Conservation (phyloP, 1,140 invertebrate species). For the Drosophila nannoptera region DNA sequence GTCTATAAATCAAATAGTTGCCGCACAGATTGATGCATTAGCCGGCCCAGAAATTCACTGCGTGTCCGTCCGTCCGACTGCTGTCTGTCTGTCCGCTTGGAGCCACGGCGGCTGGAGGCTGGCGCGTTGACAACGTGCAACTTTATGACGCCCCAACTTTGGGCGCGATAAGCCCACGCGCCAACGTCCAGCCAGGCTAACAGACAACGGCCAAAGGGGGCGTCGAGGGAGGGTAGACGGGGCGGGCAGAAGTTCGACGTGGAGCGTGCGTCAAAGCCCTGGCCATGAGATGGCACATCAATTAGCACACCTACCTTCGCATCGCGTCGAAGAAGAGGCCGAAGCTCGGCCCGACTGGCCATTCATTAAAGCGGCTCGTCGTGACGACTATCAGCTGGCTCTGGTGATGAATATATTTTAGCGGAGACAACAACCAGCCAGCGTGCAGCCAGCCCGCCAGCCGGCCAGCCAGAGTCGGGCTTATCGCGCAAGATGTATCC, state of each 20-base stretch:
- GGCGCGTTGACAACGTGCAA: conserved; percentile 63
- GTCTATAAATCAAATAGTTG: conserved; percentile 48
- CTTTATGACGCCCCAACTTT: conserved; percentile 56
- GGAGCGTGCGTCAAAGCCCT: conserved; percentile 36
- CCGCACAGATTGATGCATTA: conserved; percentile 52
- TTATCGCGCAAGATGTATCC: conserved; percentile 73
- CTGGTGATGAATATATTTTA: conserved; percentile 74
- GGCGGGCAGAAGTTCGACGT: conserved; percentile 28
- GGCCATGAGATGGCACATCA: conserved; percentile 70
- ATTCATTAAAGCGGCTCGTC: conserved; percentile 66
- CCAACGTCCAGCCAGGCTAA: conserved; percentile 28
- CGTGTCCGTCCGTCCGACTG: not conserved
- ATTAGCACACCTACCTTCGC: conserved; percentile 73
- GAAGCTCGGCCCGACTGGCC: conserved; percentile 32
- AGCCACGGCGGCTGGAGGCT: conserved; percentile 19
- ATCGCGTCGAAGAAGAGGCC: conserved; percentile 6
- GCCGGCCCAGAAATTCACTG: conserved; percentile 14
- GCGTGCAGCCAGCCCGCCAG: not conserved
- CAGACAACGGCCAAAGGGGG: no score
- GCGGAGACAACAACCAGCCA: conserved; percentile 53
- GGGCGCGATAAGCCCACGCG: conserved; percentile 73
- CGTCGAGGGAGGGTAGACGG: no score
- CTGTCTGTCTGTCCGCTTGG: not conserved
- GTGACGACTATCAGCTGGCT: conserved; percentile 53
- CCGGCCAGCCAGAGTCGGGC: not conserved